These are phyloP conservation scores for Upupa epops DNA, from an alignment of 2,113 vertebrate genomes.

Conservation along the genomic window DNA sequence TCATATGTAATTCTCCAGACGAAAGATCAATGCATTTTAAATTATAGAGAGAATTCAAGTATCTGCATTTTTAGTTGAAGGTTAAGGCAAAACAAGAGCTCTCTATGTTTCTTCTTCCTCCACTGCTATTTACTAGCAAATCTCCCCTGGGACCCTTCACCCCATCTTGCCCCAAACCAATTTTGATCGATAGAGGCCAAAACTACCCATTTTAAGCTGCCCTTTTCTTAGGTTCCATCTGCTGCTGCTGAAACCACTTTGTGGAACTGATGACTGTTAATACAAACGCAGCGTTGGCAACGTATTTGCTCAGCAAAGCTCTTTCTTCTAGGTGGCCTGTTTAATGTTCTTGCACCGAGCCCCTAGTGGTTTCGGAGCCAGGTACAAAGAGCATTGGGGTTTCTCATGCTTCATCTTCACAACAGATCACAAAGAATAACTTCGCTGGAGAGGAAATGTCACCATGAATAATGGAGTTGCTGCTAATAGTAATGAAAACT, in stretches of 20 bases:
- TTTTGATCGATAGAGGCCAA: not conserved
- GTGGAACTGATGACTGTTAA: conserved; percentile 50
- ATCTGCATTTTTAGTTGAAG: not conserved
- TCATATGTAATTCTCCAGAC: no score
- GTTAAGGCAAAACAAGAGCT: not conserved
- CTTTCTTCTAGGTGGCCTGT: conserved; percentile 23
- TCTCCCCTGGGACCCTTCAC: not conserved
- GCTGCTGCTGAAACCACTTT: not conserved
- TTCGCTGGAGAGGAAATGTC: not conserved
- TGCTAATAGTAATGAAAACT: not conserved
- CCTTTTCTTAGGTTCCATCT: not conserved
- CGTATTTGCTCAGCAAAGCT: conserved; percentile 48
- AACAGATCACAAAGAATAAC: not conserved
- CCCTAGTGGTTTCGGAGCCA: not conserved
- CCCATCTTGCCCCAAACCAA: not conserved
- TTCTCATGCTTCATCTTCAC: not conserved
- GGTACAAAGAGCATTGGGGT: not conserved
- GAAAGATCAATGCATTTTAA: no score
- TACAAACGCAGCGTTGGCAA: not conserved
- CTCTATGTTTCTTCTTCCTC: not conserved
- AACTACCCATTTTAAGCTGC: not conserved
- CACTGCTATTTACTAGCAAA: not conserved
- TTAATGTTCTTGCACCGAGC: conserved; percentile 2
- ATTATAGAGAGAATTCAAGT: no score
- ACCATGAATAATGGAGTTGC: not conserved